phyloP scores from a whole-genome alignment of 2,888 invertebrate genomes.

The Pelosia muscerda region DNA sequence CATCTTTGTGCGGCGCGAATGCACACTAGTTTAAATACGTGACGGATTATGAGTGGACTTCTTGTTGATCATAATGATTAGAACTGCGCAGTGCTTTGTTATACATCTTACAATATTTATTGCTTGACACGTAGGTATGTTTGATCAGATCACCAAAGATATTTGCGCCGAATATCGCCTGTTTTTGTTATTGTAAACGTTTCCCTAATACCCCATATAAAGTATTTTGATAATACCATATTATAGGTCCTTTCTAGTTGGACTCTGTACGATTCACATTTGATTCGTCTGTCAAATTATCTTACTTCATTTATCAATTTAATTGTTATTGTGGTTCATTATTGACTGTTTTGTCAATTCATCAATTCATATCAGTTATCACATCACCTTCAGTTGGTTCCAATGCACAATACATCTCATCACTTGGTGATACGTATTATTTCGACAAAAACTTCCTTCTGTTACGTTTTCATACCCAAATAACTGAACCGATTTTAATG shows the following conservation, averaged over 20 bases:
- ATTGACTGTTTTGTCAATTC: not conserved
- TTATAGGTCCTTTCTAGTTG: too few species aligned
- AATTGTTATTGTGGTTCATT: not conserved
- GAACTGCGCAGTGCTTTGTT: slow-evolving; percentile 1
- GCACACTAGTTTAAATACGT: slow-evolving; percentile 24
- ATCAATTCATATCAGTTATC: not conserved
- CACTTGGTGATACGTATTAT: too few species aligned
- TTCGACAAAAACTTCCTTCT: too few species aligned
- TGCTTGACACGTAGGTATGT: not conserved
- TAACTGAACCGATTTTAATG: too few species aligned
- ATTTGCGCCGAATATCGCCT: too few species aligned
- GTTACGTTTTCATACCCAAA: too few species aligned
- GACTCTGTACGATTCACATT: too few species aligned
- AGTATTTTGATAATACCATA: too few species aligned
- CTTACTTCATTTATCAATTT: not conserved
- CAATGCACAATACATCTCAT: not conserved
- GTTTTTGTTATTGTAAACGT: too few species aligned
- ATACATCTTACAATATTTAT: not conserved
- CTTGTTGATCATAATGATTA: slow-evolving; percentile 5
- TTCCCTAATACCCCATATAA: too few species aligned
- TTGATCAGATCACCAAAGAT: not conserved
- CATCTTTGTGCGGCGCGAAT: slow-evolving; percentile 63
- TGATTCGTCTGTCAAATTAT: not conserved
- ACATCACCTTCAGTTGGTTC: not conserved
- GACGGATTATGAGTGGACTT: slow-evolving; percentile 17